Evolutionary conservation across 2,888 invertebrate species (phyloP), one percentile per base, ranked within the genome.

Genomic region (Spatulosminthurus flaviceps): DNA sequence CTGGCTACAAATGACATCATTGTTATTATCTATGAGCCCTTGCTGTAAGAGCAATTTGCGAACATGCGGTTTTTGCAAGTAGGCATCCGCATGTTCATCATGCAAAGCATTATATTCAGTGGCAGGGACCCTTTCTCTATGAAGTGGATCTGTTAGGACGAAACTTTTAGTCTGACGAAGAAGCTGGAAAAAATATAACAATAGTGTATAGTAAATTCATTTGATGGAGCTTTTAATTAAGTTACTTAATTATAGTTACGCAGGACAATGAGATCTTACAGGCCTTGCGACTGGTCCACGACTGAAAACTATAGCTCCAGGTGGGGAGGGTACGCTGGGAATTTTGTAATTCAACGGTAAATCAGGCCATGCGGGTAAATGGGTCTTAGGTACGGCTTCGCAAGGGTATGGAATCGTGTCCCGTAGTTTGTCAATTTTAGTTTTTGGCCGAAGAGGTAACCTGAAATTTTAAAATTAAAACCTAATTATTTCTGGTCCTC

Each of bases 51-150:
- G 64, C 13, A 81, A 60, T 26, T 66, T n/a, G 19, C 51, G 77
- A 19, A 81, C 78, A 0, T 21, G 24, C 9, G 83, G 84, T 42
- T 73, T 74, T 21, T 64, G 64, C 5, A 84, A 42, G 51, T 80
- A 80, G 4, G 13, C 66, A 24, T 75, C 74, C 0, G 80, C 78
- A 61, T 79, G 77, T 2, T 81, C 79, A 61, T 84, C 83, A 78
- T 84, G 84, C 0, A 83, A 70, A n/a, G 83, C 80, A 24, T 81
- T 81, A 77, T 84, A 84, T 1, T 77, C 70, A 24, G 24, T 51
- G 9, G 42, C 42, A 7, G 81, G 74, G 1, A 82, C 80, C 19
- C 82, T 60, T 26, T 81, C 75, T 22, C 28, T 34, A 64, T 81
- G 77, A 4, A 34, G 69, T 0, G 82, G 81, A 64, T 83, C 83